Percentiles rank a stretch among this genome's conserved stretches.
phyloP scores from a whole-genome alignment of 2,797 vertebrate genomes.

The Onychomys leucogaster region DNA sequence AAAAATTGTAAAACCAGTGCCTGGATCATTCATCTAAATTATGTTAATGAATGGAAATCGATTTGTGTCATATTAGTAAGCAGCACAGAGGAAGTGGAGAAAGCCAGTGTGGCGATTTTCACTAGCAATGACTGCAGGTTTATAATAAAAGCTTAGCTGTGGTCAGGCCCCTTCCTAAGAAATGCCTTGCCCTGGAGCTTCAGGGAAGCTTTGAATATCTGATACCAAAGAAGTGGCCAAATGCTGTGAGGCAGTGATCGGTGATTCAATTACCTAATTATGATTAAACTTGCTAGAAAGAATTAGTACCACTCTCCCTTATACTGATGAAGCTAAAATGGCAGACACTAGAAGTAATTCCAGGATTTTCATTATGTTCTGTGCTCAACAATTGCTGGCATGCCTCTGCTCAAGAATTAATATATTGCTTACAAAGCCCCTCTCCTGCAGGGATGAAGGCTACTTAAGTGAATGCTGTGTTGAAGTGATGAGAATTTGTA shows the following conservation, averaged over 20 bases:
- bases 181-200: slow-evolving; percentile 44
- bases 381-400: slow-evolving; percentile 41
- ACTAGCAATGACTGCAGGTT: slow-evolving; percentile 44
- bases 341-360: slow-evolving; percentile 73
- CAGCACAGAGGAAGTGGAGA: not conserved
- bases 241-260: slow-evolving; percentile 7
- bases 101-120: slow-evolving; percentile 55
- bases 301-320: slow-evolving; percentile 74
- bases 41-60: slow-evolving; percentile 60
- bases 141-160: slow-evolving; percentile 59
- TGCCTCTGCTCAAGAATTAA: slow-evolving; percentile 65
- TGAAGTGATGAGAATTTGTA: slow-evolving; percentile 62
- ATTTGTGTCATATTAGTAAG: slow-evolving; percentile 1
- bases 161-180: slow-evolving; percentile 43
- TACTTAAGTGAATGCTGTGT: slow-evolving; percentile 51
- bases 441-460: slow-evolving; percentile 13
- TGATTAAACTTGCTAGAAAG: slow-evolving; percentile 80
- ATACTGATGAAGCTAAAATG: slow-evolving; percentile 72
- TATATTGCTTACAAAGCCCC: slow-evolving; percentile 38
- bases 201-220: slow-evolving; percentile 63
- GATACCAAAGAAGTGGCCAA: slow-evolving; percentile 59
- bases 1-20: slow-evolving; percentile 54
- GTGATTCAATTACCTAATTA: slow-evolving; percentile 76
- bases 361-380: slow-evolving; percentile 72
- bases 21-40: slow-evolving; percentile 38